Conservation (phyloP, 1,140 invertebrate species). For the Littorina saxatilis region DNA sequence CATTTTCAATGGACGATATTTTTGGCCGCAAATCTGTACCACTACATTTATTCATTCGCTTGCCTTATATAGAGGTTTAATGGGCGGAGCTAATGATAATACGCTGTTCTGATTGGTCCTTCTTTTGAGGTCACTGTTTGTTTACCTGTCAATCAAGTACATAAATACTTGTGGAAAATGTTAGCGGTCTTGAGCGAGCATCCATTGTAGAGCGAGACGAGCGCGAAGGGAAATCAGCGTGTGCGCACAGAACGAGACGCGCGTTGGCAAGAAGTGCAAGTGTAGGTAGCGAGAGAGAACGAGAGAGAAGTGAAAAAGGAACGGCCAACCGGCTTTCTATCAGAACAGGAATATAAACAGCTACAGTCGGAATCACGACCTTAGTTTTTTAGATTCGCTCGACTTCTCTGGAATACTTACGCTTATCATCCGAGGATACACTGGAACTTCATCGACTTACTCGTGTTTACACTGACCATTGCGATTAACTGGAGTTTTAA, state of each 20-base stretch:
- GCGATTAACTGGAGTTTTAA: background rate
- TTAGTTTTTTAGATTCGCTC: too few relatives aligned
- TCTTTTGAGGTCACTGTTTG: conserved; percentile 1
- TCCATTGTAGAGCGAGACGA: background rate
- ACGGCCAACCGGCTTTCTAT: too few relatives aligned
- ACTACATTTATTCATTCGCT: conserved; percentile 35
- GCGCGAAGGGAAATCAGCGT: background rate
- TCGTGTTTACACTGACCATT: background rate
- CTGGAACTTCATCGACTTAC: background rate
- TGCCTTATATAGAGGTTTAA: conserved; percentile 21
- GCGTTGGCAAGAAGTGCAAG: background rate
- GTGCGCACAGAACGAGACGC: background rate
- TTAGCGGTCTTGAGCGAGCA: background rate
- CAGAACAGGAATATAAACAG: background rate
- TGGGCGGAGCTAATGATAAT: conserved; percentile 20
- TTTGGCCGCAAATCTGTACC: conserved; percentile 15
- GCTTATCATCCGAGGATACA: too few relatives aligned
- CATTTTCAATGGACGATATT: conserved; percentile 38
- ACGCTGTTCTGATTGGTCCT: background rate
- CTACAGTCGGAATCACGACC: background rate
- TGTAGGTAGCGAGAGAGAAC: background rate
- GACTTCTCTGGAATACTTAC: too few relatives aligned
- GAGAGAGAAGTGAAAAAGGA: background rate
- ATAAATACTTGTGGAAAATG: background rate
- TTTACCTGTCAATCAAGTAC: conserved; percentile 21